Base-by-base conservation (phyloP, 2,797 vertebrate species). In the Lagodon rhomboides region DNA sequence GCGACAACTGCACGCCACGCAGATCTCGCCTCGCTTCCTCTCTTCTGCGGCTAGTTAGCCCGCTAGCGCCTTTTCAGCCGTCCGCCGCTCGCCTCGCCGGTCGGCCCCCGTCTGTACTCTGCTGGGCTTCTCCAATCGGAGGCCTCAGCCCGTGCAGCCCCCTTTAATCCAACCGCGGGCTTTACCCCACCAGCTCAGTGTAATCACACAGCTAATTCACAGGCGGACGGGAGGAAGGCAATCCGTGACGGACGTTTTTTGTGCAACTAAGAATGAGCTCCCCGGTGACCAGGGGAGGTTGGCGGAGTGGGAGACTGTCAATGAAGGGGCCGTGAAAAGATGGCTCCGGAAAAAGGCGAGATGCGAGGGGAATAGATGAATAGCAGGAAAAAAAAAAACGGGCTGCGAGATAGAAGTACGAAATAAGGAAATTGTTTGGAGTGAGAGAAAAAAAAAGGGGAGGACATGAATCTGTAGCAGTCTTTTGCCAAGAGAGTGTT, bases 201-300 rank as follows among this genome's bases (percentile, higher is more conserved):
- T 95, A 95, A 95, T 95, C 94, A 94, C 92, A 90, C 90, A 84
- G 89, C 91, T 95, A 94, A 94, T 95, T 95, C 94, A 93, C 94
- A 94, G 90, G 92, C 93, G 88, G 92, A 93, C 77, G 89, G 91
- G 90, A 89, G 93, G 93, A 94, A 93, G 92, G 92, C 92, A 92
- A 94, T 94, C 94, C 94, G 93, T 95, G 94, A 95, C 94, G 94
- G 94, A 92, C 94, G 88, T 95, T 94, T 95, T 95, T 93, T 94
- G 93, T 91, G 90, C 90, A 73, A 90, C 93, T 90, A 90, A 93
- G 90, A 95, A 94, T 91, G 92, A 92, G 87, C 92, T 94, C 94
- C 94, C 94, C 86, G 79, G 90, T 93, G 86, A 86, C 90, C 88
- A 86, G 73, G 87, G 89, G 86, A 88, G 91, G 90, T 75, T 75